phyloP scores from a whole-genome alignment of 2,797 vertebrate genomes.

The Pseudochaenichthys georgianus region DNA sequence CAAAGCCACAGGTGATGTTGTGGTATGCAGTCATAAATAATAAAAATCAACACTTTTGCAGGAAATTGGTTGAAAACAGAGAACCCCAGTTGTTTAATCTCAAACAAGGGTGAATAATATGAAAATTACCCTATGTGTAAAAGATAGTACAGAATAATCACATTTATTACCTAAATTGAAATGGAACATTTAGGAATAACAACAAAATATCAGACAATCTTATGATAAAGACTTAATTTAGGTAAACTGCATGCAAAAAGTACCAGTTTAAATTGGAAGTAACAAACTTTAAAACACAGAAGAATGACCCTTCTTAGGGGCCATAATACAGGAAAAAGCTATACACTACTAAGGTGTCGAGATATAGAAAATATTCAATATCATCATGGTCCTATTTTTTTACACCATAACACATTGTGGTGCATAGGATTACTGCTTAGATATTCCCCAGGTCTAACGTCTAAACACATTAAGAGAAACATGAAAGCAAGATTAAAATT shows the following conservation, averaged over 20 bases:
- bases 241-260: neutral
- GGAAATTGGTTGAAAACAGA: conserved; percentile 6
- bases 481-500: neutral
- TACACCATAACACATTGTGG: neutral
- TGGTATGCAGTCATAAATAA: neutral
- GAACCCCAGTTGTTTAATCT: conserved; percentile 24
- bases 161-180: neutral
- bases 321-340: neutral
- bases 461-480: neutral
- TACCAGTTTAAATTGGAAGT: neutral
- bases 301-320: neutral
- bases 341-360: neutral
- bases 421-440: neutral
- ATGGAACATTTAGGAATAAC: neutral
- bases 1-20: neutral
- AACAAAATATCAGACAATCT: neutral
- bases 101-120: neutral
- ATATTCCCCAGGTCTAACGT: neutral
- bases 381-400: neutral
- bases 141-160: neutral
- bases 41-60: neutral
- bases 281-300: neutral
- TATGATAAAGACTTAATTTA: neutral
- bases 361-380: neutral
- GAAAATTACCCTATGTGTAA: neutral